Base-by-base conservation (phyloP, 2,113 vertebrate genomes). In the Octodon degus region DNA sequence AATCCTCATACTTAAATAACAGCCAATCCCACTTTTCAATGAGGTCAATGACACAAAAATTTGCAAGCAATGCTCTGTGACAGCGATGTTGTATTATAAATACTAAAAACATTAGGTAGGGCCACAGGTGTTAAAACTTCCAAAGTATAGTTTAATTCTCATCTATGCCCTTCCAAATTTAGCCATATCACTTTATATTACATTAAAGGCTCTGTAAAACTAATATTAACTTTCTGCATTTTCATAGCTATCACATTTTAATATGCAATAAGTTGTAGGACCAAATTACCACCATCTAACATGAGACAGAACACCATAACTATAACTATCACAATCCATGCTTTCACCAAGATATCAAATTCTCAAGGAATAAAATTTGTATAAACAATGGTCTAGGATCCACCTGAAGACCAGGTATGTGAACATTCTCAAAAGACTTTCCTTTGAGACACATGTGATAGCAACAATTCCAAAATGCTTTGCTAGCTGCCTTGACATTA, bases 291-390 rank as follows among this genome's bases (percentile, higher is more conserved):
- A 92, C 89, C 74, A 93, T 60, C 25, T 67, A 86, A 91, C n/a
- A 65, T 37, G 27, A 94, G 77, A 47, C 77, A 94, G 86, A 95
- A 58, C 5, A n/a, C 34, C 47, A 77, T 34, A 72, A 88, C 86
- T 68, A 96, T 67, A 72, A 88, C 86, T 68, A 96, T 67, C 24
- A 55, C 63, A 94, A 91, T 43, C 77, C 70, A 77, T 86, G n/a
- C 60, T 93, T 93, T 96, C 93, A 77, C n/a, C 91, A 17, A 94
- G 67, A 80, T 60, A 90, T 77, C 83, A 85, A 82, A 81, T 91
- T 91, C 80, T 84, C 96, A 89, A 89, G 96, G 43, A 89, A 83
- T 34, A 89, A 84, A 91, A 90, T 30, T 60, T 81, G 10, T 58
- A 79, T 63, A 80, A 94, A 92, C 60, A 93, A 65, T 92, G 72